Evolutionary conservation across 2,797 vertebrate species (phyloP), one percentile per base, ranked within the genome.

Genomic region (Apogon hyalosoma): DNA sequence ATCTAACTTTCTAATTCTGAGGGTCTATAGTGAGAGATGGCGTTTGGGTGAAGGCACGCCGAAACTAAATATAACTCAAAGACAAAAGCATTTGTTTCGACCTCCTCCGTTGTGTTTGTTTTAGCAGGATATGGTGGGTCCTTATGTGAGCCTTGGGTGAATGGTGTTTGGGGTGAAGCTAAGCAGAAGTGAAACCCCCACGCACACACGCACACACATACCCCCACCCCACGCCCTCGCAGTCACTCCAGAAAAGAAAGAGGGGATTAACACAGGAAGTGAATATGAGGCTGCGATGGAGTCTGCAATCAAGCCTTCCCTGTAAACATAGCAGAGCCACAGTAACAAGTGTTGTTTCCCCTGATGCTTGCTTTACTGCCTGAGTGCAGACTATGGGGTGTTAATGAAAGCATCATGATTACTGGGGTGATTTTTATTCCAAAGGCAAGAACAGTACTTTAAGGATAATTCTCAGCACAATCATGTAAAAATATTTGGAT

Each of bases 21-120:
- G 80, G 66, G 42, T 76, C 77, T 69, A 28, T 28, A 19, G 15
- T 74, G 72, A 77, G 80, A 77, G 64, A 62, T 60, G 68, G 41
- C 41, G 18, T 73, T 82, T 72, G 71, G 75, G 74, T 83, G 70
- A 85, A 74, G 66, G 71, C 67, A 67, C 53, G 39, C 72, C 45
- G 50, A 15, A 16, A 68, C 88, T 93, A 92, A 92, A 92, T 91
- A 90, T 92, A 94, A 84, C 90, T 54, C 83, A 18, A 46, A 88
- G 75, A 93, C 89, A 92, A 91, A 93, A 90, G 87, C 71, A 63
- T 92, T 92, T 92, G 88, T 92, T 91, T 92, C 89, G 64, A 50
- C 78, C 73, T 79, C 80, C 72, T 91, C 81, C 79, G 72, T 81
- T 84, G 82, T 91, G 87, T 93, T 93, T 93, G 85, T 93, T 87